Base-by-base conservation (phyloP, 2,888 invertebrate genomes). In the Desoria tigrina region DNA sequence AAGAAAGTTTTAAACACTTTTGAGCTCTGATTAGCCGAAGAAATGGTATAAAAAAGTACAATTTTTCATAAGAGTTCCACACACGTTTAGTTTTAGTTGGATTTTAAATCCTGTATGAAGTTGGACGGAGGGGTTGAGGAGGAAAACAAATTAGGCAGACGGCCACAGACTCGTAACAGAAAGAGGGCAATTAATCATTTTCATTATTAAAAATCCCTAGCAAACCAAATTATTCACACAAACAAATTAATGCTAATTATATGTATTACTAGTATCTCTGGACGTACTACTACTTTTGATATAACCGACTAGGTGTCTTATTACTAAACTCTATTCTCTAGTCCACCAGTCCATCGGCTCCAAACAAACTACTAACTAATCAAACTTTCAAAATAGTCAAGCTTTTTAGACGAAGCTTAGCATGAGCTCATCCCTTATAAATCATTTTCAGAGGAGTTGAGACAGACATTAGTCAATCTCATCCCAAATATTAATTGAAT, bases 241-340 rank as follows among this genome's bases (percentile, higher is more conserved):
- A 71, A 74, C 72, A 71, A 71, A 74, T 72, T 74, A 71, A 72
- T 72, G 72, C 74, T 74, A 74, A 74, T 74, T 74, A 71, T 71
- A 68, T 69, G 71, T 71, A 72, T 65, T 67, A 69, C 63, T 65
- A 65, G 61, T 72, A 18, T 45, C 45, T 45, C n/a, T n/a, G 45
- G 16, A 45, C 21, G 21, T 45, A 45, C 9, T 45, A 45, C 4
- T 45, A 16, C 9, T n/a, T 45, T 9, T 18, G 45, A 45, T 45
- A 32, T 32, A 32, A 32, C 32, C 4, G 4, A 32, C 32, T 4
- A 32, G 11, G 32, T 11, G n/a, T n/a, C n/a, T n/a, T 32, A 32
- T 11, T 32, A 32, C 32, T 11, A n/a, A n/a, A n/a, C n/a, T 11
- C 32, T 11, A 7, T 32, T 32, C 32, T 32, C 32, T 32, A 32